Conservation (phyloP, 2,113 vertebrate genomes). For the Hymenochirus boettgeri region DNA sequence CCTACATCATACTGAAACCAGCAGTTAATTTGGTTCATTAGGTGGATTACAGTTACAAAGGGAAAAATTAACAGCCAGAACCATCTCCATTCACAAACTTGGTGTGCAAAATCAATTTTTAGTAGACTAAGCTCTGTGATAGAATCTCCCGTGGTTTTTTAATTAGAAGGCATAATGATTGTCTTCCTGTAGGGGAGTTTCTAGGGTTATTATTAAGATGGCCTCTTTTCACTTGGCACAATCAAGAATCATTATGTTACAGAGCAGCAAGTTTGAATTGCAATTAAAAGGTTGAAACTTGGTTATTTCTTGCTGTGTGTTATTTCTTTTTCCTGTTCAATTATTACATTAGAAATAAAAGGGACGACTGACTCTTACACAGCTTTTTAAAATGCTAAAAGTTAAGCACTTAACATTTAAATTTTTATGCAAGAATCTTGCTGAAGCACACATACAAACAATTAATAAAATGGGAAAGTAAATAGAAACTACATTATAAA, state of each 20-base stretch:
- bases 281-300: conserved; percentile 54
- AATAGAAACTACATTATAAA: too few species aligned
- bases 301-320: conserved; percentile 44
- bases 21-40: conserved; percentile 33
- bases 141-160: conserved; percentile 7
- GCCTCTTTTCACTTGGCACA: conserved; percentile 35
- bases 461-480: too few species aligned
- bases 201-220: conserved; percentile 43
- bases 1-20: conserved; percentile 13
- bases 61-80: conserved; percentile 8
- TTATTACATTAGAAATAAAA: conserved; percentile 26
- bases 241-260: conserved; percentile 44
- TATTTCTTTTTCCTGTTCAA: conserved; percentile 23
- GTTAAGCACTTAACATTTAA: not conserved
- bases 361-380: conserved; percentile 26
- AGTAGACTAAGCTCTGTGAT: conserved; percentile 11
- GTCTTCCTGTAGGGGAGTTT: not conserved
- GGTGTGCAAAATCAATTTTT: not conserved
- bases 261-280: conserved; percentile 49
- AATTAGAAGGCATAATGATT: conserved; percentile 26
- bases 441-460: not conserved
- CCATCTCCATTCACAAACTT: not conserved
- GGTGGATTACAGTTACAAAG: conserved; percentile 28
- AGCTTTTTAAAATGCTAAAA: conserved; percentile 14
- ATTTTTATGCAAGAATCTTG: not conserved